Percentiles rank a stretch among this genome's conserved stretches.
These are phyloP conservation scores for Zaprionus gabonicus DNA, from an alignment of 1,140 invertebrate species.

Conservation along the genomic window DNA sequence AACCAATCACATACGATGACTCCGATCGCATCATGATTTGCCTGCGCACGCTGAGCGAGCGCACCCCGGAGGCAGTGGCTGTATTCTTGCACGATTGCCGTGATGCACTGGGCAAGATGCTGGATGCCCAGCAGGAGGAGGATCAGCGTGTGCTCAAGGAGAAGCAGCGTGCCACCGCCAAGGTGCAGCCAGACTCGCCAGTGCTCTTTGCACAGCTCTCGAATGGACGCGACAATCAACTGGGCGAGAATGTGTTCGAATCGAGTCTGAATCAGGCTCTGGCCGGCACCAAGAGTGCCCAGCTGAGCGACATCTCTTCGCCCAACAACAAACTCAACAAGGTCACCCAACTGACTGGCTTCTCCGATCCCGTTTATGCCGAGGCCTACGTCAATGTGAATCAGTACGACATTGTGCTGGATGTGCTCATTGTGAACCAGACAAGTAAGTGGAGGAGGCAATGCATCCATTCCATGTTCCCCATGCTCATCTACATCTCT, in stretches of 20 bases:
- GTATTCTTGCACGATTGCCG: constrained; percentile 93
- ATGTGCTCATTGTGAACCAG: constrained; percentile 99
- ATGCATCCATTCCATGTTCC: no score
- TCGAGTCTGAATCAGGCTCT: constrained; percentile 96
- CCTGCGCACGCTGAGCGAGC: constrained; percentile 91
- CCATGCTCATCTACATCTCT: background rate
- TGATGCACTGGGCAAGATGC: constrained; percentile 93
- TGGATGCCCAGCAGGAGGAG: constrained; percentile 91
- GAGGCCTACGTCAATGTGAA: constrained; percentile 99
- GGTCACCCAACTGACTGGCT: constrained; percentile 99
- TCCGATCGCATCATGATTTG: constrained; percentile 95
- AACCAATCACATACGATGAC: constrained; percentile 97
- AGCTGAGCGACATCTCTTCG: constrained; percentile 85
- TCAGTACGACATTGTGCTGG: constrained; percentile 99
- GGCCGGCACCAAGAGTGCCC: constrained; percentile 86
- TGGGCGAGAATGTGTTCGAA: constrained; percentile 97
- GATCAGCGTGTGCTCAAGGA: constrained; percentile 85
- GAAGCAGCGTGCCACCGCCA: constrained; percentile 89
- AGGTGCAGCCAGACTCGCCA: constrained; percentile 94
- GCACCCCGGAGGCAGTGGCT: constrained; percentile 88
- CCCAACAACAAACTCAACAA: constrained; percentile 90
- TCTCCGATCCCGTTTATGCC: constrained; percentile 99
- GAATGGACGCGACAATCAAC: constrained; percentile 89
- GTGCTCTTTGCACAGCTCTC: constrained; percentile 94
- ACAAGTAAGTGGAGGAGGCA: constrained; percentile 87